These are phyloP conservation scores for Bombycilla garrulus DNA, from an alignment of 2,113 vertebrate genomes.

Conservation along the genomic window DNA sequence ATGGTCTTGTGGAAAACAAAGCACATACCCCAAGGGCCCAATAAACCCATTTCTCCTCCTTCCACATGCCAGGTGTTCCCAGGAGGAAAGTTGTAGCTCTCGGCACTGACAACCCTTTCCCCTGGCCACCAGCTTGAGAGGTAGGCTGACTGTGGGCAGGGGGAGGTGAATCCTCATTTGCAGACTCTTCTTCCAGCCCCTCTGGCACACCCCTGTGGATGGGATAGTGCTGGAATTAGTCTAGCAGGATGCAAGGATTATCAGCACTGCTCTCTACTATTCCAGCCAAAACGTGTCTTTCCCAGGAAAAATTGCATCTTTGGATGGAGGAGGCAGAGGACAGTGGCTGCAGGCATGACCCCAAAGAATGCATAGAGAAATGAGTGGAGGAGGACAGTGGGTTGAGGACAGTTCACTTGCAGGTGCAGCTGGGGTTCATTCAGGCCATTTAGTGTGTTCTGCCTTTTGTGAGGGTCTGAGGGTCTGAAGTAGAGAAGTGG, in stretches of 20 bases:
- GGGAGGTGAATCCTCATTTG: accelerated
- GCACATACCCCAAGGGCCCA: accelerated
- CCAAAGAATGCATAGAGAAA: not conserved
- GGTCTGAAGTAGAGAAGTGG: constrained; percentile 13
- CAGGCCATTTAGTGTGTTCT: accelerated
- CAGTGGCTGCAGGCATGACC: not conserved
- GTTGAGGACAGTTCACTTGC: not conserved
- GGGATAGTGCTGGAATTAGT: not conserved
- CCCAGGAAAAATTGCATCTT: not conserved
- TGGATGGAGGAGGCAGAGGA: not conserved
- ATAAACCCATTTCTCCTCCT: not conserved
- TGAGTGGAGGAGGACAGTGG: not conserved
- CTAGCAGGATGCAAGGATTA: not conserved
- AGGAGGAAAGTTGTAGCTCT: not conserved
- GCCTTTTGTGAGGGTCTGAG: not conserved
- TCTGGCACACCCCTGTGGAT: not conserved
- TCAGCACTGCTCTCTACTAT: not conserved
- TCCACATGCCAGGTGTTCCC: not conserved
- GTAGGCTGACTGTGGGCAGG: not conserved
- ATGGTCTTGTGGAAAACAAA: not conserved
- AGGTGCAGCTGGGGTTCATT: not conserved
- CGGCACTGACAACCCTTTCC: not conserved
- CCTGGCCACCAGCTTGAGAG: not conserved
- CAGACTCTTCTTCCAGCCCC: not conserved
- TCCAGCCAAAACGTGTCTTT: accelerated